phyloP scores from a whole-genome alignment of 2,888 invertebrate genomes.

The Neoascia interrupta region DNA sequence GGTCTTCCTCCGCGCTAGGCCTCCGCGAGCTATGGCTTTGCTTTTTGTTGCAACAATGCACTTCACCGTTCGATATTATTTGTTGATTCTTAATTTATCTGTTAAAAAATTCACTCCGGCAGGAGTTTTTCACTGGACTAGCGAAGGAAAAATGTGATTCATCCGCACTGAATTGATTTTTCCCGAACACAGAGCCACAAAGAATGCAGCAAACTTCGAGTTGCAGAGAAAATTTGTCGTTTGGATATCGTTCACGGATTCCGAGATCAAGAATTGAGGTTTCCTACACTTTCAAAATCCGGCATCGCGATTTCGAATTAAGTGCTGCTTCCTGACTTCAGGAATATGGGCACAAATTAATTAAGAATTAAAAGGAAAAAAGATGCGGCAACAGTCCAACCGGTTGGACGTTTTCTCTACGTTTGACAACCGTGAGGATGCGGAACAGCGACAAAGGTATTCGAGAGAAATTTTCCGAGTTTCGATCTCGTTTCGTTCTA shows the following conservation, averaged over 20 bases:
- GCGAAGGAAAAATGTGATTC: constrained; percentile 44
- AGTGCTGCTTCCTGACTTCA: background rate
- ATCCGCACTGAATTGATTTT: constrained; percentile 63
- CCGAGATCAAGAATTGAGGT: too few relatives aligned
- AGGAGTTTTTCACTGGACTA: background rate
- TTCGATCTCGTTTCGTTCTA: constrained; percentile 41
- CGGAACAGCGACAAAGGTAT: constrained; percentile 27
- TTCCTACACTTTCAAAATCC: background rate
- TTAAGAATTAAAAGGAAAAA: constrained; percentile 42
- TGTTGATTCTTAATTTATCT: constrained; percentile 10
- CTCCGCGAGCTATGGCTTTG: constrained; percentile 23
- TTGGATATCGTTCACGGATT: too few relatives aligned
- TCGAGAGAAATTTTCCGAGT: constrained; percentile 29
- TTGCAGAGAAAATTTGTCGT: too few relatives aligned
- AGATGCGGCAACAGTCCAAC: constrained; percentile 38
- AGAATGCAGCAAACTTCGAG: constrained; percentile 2
- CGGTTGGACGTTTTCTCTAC: constrained; percentile 55
- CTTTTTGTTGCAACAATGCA: constrained; percentile 14
- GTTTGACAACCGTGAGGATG: constrained; percentile 46
- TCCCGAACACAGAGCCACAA: constrained; percentile 43
- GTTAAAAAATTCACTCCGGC: constrained; percentile 21
- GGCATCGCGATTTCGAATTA: constrained; percentile 19
- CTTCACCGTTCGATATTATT: constrained; percentile 16
- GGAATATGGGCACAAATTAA: constrained; percentile 11
- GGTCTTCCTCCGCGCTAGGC: constrained; percentile 58